These are phyloP conservation scores for Alexandromys fortis DNA, from an alignment of 2,113 vertebrate species.

Conservation along the genomic window DNA sequence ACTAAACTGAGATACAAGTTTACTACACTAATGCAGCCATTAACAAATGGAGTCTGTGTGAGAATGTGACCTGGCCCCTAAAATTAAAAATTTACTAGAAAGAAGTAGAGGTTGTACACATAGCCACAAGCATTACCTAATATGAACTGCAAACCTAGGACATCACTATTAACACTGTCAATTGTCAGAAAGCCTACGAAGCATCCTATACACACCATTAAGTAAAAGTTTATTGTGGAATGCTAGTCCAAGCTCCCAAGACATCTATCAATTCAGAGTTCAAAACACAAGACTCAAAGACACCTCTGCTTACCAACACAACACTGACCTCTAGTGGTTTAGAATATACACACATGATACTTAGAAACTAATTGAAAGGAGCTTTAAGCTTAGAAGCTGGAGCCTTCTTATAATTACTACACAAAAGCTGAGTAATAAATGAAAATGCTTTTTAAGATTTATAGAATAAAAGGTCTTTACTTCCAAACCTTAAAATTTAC, in stretches of 20 bases:
- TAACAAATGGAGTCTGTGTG: neutral
- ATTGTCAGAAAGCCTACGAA: neutral
- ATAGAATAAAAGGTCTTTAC: neutral
- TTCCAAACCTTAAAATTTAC: neutral
- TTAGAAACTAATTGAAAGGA: slow-evolving; percentile 10
- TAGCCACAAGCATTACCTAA: neutral
- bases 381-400: neutral
- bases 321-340: slow-evolving; percentile 87
- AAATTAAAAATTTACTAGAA: slow-evolving; percentile 15
- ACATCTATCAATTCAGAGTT: neutral
- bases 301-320: slow-evolving; percentile 56
- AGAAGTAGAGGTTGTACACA: neutral
- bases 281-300: slow-evolving; percentile 28
- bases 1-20: slow-evolving; percentile 43
- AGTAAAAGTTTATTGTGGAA: slow-evolving; percentile 38
- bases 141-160: slow-evolving; percentile 22
- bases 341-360: slow-evolving; percentile 3
- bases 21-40: neutral
- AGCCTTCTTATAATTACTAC: neutral
- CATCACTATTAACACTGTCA: neutral
- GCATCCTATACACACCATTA: neutral
- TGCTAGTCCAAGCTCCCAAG: slow-evolving; percentile 1
- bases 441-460: neutral
- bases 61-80: neutral
- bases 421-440: neutral